phyloP scores from a whole-genome alignment of 2,797 vertebrate genomes.

The Danio choprae region DNA sequence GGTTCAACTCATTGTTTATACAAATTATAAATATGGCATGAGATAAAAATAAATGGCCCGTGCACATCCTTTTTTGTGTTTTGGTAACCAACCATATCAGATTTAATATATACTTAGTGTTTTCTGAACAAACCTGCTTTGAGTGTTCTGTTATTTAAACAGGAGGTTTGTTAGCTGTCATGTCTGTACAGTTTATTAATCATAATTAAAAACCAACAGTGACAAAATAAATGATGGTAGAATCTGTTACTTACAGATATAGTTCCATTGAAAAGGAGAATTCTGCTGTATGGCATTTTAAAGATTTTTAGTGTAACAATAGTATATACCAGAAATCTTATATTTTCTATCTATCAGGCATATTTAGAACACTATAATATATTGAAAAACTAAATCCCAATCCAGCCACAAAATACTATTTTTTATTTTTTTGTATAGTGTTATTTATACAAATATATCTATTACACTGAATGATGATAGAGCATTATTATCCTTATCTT shows the following conservation, averaged over 20 bases:
- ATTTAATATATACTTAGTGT: not conserved
- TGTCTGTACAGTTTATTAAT: not conserved
- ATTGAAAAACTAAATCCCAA: no score
- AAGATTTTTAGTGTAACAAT: no score
- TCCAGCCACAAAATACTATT: no score
- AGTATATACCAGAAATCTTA: no score
- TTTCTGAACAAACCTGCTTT: not conserved
- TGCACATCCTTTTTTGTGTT: not conserved
- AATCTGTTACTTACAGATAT: not conserved
- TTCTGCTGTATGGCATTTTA: not conserved
- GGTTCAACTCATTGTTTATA: conserved; percentile 29
- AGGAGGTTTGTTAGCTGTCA: not conserved
- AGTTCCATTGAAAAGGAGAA: not conserved
- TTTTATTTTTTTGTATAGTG: no score
- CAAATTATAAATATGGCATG: conserved; percentile 39
- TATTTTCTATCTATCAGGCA: no score
- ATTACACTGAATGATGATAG: no score
- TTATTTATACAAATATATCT: no score
- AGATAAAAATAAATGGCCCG: conserved; percentile 43
- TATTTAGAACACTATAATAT: no score
- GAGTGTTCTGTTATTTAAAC: not conserved
- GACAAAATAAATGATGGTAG: not conserved
- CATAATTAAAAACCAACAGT: not conserved
- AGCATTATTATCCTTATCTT: no score
- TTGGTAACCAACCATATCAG: not conserved